These are phyloP conservation scores for Nebria brevicollis DNA, from an alignment of 2,888 invertebrate genomes.

Conservation along the genomic window DNA sequence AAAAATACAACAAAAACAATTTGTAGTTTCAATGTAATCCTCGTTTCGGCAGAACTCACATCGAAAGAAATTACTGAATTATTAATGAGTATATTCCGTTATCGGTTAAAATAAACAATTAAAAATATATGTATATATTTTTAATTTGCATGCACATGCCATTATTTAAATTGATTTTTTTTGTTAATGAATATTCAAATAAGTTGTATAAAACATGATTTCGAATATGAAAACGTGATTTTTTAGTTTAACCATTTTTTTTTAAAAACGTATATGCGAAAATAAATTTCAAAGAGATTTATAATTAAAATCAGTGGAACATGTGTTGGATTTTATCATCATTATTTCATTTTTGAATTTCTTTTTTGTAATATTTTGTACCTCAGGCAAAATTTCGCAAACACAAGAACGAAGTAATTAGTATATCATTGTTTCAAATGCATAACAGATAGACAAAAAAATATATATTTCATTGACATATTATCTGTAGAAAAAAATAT, in stretches of 20 bases:
- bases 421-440: too few relatives aligned
- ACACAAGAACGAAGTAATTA: too few relatives aligned
- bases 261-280: constrained; percentile 21
- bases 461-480: too few relatives aligned
- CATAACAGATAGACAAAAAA: too few relatives aligned
- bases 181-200: constrained; percentile 39
- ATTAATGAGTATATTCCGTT: constrained; percentile 24
- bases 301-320: constrained; percentile 35
- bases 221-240: constrained; percentile 38
- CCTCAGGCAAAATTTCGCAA: too few relatives aligned
- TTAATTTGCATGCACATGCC: constrained; percentile 36
- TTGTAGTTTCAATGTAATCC: too few relatives aligned
- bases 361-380: constrained; percentile 5
- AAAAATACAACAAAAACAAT: constrained; percentile 28
- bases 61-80: constrained; percentile 41
- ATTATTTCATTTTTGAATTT: constrained; percentile 17
- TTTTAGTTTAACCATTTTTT: constrained; percentile 27
- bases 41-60: neutral
- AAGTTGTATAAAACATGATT: constrained; percentile 34
- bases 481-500: too few relatives aligned
- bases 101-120: constrained; percentile 20
- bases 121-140: constrained; percentile 16
- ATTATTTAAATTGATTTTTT: constrained; percentile 41
- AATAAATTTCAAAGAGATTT: constrained; percentile 41
- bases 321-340: neutral